Conservation (phyloP, 2,113 vertebrate species). For the Poecilia latipinna region DNA sequence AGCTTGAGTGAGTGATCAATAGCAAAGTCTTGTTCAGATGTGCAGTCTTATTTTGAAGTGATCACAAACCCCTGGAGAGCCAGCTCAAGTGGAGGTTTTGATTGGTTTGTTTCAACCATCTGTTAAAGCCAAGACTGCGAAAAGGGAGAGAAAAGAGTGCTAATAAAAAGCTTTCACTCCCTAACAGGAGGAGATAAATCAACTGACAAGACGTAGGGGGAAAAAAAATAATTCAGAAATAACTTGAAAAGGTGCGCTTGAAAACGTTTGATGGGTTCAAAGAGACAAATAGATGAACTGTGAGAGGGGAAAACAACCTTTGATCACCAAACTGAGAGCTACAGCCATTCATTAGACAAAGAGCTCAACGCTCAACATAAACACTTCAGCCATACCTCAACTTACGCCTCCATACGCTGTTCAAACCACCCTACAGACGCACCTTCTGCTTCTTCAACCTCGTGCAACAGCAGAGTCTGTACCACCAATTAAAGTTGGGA, state of each 20-base stretch:
- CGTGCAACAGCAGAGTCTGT: too few species aligned
- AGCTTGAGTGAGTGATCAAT: slow-evolving; percentile 44
- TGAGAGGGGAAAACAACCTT: background rate
- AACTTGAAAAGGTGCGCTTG: background rate
- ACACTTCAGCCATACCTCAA: background rate
- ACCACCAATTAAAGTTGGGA: too few species aligned
- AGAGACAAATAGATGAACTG: slow-evolving; percentile 14
- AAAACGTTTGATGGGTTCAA: background rate
- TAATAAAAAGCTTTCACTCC: slow-evolving; percentile 23
- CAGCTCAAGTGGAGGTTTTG: slow-evolving; percentile 17
- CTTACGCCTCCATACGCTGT: background rate
- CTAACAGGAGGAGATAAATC: slow-evolving; percentile 10
- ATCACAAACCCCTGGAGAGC: slow-evolving; percentile 22
- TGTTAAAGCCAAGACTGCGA: slow-evolving; percentile 7
- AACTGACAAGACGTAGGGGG: slow-evolving; percentile 9
- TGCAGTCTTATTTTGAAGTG: slow-evolving; percentile 18
- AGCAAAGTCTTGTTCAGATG: slow-evolving; percentile 20
- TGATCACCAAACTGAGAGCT: slow-evolving; percentile 6
- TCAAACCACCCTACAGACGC: background rate
- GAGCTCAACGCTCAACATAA: background rate
- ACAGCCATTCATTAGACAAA: background rate
- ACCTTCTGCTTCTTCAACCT: too few species aligned
- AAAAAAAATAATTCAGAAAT: slow-evolving; percentile 5
- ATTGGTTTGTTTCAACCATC: slow-evolving; percentile 19
- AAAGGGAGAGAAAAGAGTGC: background rate